These are phyloP conservation scores for Drosophila rellima DNA, from an alignment of 2,888 invertebrate genomes.

Conservation along the genomic window DNA sequence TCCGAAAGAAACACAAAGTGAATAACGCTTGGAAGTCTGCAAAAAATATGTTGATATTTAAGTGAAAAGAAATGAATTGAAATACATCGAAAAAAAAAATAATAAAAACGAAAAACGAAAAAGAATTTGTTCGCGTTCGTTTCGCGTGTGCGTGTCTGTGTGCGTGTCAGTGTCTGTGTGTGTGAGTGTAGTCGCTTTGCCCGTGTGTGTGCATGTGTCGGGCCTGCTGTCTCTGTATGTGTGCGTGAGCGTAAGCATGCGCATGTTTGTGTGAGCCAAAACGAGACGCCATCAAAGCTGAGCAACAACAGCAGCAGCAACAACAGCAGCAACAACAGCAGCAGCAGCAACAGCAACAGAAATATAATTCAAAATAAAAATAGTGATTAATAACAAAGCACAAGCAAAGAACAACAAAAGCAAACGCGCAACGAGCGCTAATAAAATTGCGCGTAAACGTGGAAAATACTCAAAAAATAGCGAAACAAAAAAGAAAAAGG, in stretches of 20 bases:
- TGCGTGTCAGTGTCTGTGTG: slow-evolving; percentile 27
- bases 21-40: slow-evolving; percentile 7
- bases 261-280: slow-evolving; percentile 64
- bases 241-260: slow-evolving; percentile 21
- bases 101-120: slow-evolving; percentile 43
- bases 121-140: slow-evolving; percentile 63
- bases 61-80: slow-evolving; percentile 39
- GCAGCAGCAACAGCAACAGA: slow-evolving; percentile 42
- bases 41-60: slow-evolving; percentile 18
- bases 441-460: slow-evolving; percentile 59
- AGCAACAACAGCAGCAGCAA: slow-evolving; percentile 25
- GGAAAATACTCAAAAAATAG: slow-evolving; percentile 35
- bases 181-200: slow-evolving; percentile 12
- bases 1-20: slow-evolving; percentile 7
- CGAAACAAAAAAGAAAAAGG: slow-evolving; percentile 39
- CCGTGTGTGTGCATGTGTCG: slow-evolving; percentile 21
- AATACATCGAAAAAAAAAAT: slow-evolving; percentile 1
- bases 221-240: slow-evolving; percentile 6
- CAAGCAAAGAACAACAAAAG: slow-evolving; percentile 47
- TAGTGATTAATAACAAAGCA: slow-evolving; percentile 76
- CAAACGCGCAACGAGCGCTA: slow-evolving; percentile 17
- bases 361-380: slow-evolving; percentile 80
- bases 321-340: background rate
- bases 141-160: slow-evolving; percentile 47
- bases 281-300: slow-evolving; percentile 74